A percentile compares a stretch with the other conserved stretches of the same genome.
Conservation (phyloP, 2,113 vertebrate species). For the Cebidichthys violaceus region DNA sequence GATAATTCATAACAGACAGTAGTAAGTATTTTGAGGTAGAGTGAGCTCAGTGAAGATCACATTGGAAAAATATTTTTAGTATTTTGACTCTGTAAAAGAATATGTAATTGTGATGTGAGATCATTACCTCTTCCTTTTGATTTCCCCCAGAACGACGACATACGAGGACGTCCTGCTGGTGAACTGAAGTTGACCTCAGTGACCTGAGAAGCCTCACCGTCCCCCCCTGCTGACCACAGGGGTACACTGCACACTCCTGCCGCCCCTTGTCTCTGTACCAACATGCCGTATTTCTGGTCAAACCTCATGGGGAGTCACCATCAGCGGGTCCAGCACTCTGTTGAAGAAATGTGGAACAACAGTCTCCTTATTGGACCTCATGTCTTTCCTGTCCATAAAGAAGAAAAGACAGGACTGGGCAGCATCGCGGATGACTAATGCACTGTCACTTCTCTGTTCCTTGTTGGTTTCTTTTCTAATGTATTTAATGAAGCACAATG, state of each 20-base stretch:
- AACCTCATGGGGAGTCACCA: background rate
- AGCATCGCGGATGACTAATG: slow-evolving; percentile 13
- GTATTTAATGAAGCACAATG: slow-evolving; percentile 29
- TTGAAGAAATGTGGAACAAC: background rate
- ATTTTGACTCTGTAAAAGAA: background rate
- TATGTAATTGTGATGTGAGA: background rate
- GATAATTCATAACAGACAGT: background rate
- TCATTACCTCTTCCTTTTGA: slow-evolving; percentile 7
- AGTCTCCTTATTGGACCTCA: background rate
- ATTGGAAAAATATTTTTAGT: background rate
- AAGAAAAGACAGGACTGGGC: slow-evolving; percentile 5
- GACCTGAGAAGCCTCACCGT: slow-evolving; percentile 20
- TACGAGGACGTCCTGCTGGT: slow-evolving; percentile 84
- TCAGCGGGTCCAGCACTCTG: slow-evolving; percentile 22
- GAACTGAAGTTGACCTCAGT: slow-evolving; percentile 73
- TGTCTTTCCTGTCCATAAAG: background rate
- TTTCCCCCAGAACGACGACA: slow-evolving; percentile 80
- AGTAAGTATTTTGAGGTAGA: background rate
- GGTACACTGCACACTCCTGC: slow-evolving; percentile 34
- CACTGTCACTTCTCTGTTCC: slow-evolving; percentile 33
- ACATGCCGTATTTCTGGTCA: slow-evolving; percentile 26
- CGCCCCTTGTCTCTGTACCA: accelerated
- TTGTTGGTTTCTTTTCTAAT: slow-evolving; percentile 31
- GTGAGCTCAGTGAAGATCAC: background rate
- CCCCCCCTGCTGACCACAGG: slow-evolving; percentile 64